Conservation (phyloP, 2,888 invertebrate species). For the Conchocele bisecta region DNA sequence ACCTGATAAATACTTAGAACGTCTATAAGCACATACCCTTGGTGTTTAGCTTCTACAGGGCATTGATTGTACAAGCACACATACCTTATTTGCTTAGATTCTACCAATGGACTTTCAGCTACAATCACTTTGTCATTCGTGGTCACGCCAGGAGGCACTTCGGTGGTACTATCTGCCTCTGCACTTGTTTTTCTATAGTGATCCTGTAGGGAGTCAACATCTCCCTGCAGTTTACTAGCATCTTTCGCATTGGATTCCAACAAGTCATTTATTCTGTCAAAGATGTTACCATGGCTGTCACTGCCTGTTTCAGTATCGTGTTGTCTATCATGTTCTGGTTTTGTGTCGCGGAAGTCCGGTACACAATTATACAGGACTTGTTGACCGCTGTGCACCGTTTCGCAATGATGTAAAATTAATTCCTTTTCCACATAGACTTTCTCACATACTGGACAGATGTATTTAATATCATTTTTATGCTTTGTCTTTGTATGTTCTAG, state of each 20-base stretch:
- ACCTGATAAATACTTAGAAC: too few relatives aligned
- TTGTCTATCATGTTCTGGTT: neutral
- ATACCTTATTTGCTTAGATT: neutral
- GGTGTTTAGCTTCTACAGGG: too few relatives aligned
- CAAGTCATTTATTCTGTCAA: constrained; percentile 63
- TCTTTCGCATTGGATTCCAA: constrained; percentile 27
- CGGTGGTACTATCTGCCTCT: constrained; percentile 72
- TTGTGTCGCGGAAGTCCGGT: constrained; percentile 2
- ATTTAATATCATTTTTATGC: constrained; percentile 61
- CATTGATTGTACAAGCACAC: too few relatives aligned
- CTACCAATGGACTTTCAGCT: too few relatives aligned
- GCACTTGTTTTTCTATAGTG: constrained; percentile 62
- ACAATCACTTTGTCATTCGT: too few relatives aligned
- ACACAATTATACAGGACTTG: neutral
- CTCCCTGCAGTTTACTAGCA: too few relatives aligned
- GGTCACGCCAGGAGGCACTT: neutral
- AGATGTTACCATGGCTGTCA: constrained; percentile 62
- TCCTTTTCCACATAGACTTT: too few relatives aligned
- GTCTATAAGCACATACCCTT: too few relatives aligned
- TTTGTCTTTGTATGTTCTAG: constrained; percentile 60
- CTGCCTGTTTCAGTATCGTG: constrained; percentile 13
- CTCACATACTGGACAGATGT: constrained; percentile 70
- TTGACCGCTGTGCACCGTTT: neutral
- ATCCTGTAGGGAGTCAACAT: too few relatives aligned
- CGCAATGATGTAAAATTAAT: too few relatives aligned